These are phyloP conservation scores for Oenanthe melanoleuca DNA, from an alignment of 2,113 vertebrate genomes.

Conservation along the genomic window DNA sequence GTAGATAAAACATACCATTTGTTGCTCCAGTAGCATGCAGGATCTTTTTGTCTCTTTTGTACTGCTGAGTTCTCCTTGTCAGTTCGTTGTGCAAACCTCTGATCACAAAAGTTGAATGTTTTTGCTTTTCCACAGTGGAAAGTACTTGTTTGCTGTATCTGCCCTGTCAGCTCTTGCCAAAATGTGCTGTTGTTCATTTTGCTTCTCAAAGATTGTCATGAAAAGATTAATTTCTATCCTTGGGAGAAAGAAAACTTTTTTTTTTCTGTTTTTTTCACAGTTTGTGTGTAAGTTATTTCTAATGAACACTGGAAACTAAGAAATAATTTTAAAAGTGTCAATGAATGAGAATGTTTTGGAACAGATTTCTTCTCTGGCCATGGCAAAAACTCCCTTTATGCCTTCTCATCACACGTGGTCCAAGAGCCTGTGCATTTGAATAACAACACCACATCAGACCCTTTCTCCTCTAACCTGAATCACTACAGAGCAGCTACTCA, in stretches of 20 bases:
- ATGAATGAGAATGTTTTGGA: background rate
- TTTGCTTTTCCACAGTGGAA: slow-evolving; percentile 53
- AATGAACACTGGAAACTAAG: background rate
- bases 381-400: background rate
- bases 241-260: background rate
- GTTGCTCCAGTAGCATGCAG: background rate
- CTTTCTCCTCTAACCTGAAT: background rate
- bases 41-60: slow-evolving; percentile 54
- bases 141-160: slow-evolving; percentile 20
- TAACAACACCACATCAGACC: background rate
- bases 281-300: slow-evolving; percentile 1
- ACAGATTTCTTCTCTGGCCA: background rate
- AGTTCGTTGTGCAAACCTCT: slow-evolving; percentile 41
- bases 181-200: slow-evolving; percentile 35
- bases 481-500: background rate
- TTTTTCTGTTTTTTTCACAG: background rate
- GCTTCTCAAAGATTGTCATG: background rate
- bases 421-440: background rate
- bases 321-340: background rate
- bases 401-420: background rate
- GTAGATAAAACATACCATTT: slow-evolving; percentile 21
- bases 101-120: slow-evolving; percentile 47
- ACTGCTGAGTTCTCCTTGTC: slow-evolving; percentile 28
- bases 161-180: slow-evolving; percentile 40
- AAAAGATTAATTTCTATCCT: slow-evolving; percentile 35